Conservation (phyloP, 23 tunicate genomes). For the Ciona savignyi region DNA sequence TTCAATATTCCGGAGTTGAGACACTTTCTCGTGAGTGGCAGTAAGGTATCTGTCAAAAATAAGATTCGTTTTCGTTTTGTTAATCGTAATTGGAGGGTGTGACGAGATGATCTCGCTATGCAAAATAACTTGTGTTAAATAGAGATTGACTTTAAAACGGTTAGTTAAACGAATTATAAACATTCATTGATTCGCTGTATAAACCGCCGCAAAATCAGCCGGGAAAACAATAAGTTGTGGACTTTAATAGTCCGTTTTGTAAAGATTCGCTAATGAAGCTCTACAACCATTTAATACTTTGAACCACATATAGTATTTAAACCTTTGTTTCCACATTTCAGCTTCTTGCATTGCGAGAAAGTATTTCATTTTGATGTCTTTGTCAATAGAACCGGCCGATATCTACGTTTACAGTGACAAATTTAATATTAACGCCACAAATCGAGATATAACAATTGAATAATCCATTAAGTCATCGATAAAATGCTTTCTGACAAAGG, state of each 20-base stretch:
- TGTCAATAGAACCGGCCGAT: neutral
- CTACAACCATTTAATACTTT: too few relatives aligned
- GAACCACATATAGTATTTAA: neutral
- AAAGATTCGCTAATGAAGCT: too few relatives aligned
- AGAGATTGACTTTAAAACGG: too few relatives aligned
- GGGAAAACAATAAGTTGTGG: too few relatives aligned
- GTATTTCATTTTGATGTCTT: conserved; percentile 19
- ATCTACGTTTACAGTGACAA: neutral
- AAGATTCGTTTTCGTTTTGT: neutral
- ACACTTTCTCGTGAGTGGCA: neutral
- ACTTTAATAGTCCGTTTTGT: too few relatives aligned
- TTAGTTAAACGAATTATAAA: too few relatives aligned
- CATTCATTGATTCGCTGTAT: too few relatives aligned
- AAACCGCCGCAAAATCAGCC: too few relatives aligned
- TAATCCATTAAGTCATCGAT: neutral
- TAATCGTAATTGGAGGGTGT: too few relatives aligned
- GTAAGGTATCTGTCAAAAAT: neutral
- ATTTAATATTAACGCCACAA: neutral
- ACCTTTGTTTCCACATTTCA: conserved; percentile 20
- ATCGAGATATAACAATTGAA: too few relatives aligned
- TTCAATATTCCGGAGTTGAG: neutral
- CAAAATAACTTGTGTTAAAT: too few relatives aligned
- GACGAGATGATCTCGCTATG: too few relatives aligned
- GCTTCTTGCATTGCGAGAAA: conserved; percentile 13
- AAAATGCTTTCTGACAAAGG: neutral